Evolutionary conservation across 1,140 invertebrate genomes (phyloP), one percentile per base, ranked within the genome.

Genomic region (Danaus melanippus): DNA sequence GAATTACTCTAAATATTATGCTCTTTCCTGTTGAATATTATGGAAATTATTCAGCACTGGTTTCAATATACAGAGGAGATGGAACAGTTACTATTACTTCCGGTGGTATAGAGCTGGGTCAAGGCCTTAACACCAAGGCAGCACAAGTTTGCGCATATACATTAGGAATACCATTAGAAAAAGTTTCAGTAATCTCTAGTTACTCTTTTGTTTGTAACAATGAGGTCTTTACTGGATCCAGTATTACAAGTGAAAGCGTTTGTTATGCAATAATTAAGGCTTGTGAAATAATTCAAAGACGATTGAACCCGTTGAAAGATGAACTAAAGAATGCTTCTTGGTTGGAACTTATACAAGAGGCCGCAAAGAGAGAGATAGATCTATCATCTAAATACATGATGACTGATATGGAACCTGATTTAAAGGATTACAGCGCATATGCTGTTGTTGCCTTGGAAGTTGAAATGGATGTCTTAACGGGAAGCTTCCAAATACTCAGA

Each of bases 81-180:
- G 94, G 93, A 9, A 93, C 92, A 1, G 93, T 96, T 1, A 89
- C 91, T 0, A 85, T 96, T 10, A 84, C 89, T 8, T 93, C 94
- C 61, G 93, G 92, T 47, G 94, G 94, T 21, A 90, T 95, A 41
- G 94, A 96, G 87, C 92, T 92, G 80, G 95, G 95, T 7, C 94
- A 96, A 87, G 94, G 95, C 2, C 90, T 95, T 53, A 94, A 91
- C 63, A 91, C 90, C 0, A 84, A 84, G 60, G 71, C 62, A 1
- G 90, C 91, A 15, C 95, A 96, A 89, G 91, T 93, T 2, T 92
- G 89, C 56, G 94, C 94, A 1, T 89, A 92, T 69, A 90, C 89
- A 15, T 74, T 96, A 0, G 92, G 91, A 1, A 92, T 96, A 51
- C 89, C 92, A 9, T 46, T 96, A 42, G 88, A 92, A 0, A 78